Conservation (phyloP, 2,797 vertebrate genomes). For the Sandelia bainsii region DNA sequence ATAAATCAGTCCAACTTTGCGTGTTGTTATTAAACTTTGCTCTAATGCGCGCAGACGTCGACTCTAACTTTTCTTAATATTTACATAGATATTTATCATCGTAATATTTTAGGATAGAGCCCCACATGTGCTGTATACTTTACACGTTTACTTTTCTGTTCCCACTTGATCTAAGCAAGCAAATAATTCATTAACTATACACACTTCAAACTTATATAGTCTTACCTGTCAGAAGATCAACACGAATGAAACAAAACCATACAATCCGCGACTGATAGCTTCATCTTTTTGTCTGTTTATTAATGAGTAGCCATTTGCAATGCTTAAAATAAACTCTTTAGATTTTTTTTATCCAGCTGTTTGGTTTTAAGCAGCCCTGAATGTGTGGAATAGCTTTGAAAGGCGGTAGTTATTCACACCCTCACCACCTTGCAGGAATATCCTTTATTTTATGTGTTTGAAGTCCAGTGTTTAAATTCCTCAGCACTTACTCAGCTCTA, state of each 20-base stretch:
- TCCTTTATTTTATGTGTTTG: conserved; percentile 31
- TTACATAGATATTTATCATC: conserved; percentile 26
- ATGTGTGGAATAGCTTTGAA: not conserved
- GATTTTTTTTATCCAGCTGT: not conserved
- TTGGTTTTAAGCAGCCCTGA: not conserved
- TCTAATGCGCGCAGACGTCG: not conserved
- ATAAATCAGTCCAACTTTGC: conserved; percentile 36
- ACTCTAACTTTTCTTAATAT: conserved; percentile 20
- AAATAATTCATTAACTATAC: not conserved
- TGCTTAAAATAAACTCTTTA: conserved; percentile 7
- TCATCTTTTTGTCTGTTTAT: not conserved
- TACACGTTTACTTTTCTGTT: conserved; percentile 5
- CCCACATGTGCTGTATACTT: not conserved
- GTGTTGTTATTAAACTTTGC: conserved; percentile 25
- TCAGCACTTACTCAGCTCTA: conserved; percentile 61
- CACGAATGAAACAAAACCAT: not conserved
- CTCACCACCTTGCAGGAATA: conserved; percentile 21
- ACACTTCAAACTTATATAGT: conserved; percentile 1
- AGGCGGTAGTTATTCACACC: conserved; percentile 10
- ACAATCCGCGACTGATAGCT: not conserved
- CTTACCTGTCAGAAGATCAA: conserved; percentile 20
- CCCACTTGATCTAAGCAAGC: not conserved
- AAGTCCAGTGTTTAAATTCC: conserved; percentile 65
- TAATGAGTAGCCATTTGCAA: not conserved
- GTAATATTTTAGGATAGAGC: not conserved